phyloP scores from a whole-genome alignment of 2,113 vertebrate species.

The Lethenteron reissneri region DNA sequence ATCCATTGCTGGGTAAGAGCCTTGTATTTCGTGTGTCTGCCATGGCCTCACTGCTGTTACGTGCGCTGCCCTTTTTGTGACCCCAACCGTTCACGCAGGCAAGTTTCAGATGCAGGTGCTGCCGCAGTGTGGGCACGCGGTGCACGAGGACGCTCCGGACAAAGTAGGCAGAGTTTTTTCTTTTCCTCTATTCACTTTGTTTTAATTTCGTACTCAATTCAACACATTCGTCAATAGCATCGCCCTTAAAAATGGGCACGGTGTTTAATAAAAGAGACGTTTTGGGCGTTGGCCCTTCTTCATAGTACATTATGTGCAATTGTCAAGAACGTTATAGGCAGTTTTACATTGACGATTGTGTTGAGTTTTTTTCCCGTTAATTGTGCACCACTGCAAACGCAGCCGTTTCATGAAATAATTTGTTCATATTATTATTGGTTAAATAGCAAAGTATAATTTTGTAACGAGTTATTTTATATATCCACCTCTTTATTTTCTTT shows the following conservation, averaged over 20 bases:
- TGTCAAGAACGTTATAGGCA: background rate
- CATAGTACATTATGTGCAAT: background rate
- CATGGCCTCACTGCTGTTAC: no score
- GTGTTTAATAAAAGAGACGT: background rate
- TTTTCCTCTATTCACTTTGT: background rate
- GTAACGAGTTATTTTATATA: background rate
- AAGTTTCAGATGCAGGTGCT: slow-evolving; percentile 99
- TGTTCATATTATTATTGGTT: slow-evolving; percentile 2
- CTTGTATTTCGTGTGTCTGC: background rate
- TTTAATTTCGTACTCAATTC: background rate
- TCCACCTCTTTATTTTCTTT: fast-evolving
- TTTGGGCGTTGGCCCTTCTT: background rate
- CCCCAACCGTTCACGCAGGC: slow-evolving; percentile 23
- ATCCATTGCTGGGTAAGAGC: background rate
- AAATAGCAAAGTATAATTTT: no score
- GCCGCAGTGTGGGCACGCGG: slow-evolving; percentile 90
- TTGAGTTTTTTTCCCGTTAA: background rate
- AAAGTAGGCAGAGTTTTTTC: slow-evolving; percentile 36
- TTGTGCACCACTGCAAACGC: background rate
- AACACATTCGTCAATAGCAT: background rate
- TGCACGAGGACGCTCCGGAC: slow-evolving; percentile 87
- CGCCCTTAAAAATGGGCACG: background rate
- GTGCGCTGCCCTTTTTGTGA: slow-evolving; percentile 4
- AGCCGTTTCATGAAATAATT: background rate
- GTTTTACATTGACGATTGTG: background rate